Percentiles rank a stretch among this genome's conserved stretches.
Conservation (phyloP, 2,113 vertebrate species). For the Hemibates koningsi region DNA sequence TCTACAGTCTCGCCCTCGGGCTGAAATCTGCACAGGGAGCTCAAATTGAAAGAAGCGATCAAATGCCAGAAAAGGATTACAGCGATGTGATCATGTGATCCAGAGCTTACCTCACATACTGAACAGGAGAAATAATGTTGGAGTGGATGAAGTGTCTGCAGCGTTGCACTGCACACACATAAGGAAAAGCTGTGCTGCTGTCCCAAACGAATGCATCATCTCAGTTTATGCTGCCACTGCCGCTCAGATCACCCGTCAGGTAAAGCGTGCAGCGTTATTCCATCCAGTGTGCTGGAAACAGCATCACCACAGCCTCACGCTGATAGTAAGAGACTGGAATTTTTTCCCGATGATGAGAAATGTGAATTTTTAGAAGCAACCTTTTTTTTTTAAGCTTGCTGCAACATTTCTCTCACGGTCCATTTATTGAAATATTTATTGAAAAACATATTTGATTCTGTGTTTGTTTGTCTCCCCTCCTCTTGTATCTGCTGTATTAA, state of each 20-base stretch:
- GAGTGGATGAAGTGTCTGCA: neutral
- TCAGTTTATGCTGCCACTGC: neutral
- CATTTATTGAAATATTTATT: neutral
- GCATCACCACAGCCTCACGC: neutral
- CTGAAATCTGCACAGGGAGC: neutral
- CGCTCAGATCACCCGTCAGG: neutral
- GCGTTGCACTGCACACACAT: no score
- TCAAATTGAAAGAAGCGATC: neutral
- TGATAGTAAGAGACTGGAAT: neutral
- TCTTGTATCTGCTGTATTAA: neutral
- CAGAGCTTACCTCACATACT: neutral
- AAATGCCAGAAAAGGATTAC: neutral
- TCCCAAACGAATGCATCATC: neutral
- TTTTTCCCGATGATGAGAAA: neutral
- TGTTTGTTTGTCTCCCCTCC: neutral
- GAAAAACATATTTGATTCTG: neutral
- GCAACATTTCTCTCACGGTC: neutral
- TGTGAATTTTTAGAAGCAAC: neutral
- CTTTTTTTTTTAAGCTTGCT: neutral
- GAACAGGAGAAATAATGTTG: neutral
- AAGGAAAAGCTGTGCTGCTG: neutral
- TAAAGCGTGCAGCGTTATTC: neutral
- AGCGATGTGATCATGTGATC: neutral
- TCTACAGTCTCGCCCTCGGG: neutral
- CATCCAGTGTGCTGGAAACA: neutral